A percentile compares a stretch with the other conserved stretches of the same genome.
These are phyloP conservation scores for Merluccius polli DNA, from an alignment of 2,797 vertebrate genomes.

Conservation along the genomic window DNA sequence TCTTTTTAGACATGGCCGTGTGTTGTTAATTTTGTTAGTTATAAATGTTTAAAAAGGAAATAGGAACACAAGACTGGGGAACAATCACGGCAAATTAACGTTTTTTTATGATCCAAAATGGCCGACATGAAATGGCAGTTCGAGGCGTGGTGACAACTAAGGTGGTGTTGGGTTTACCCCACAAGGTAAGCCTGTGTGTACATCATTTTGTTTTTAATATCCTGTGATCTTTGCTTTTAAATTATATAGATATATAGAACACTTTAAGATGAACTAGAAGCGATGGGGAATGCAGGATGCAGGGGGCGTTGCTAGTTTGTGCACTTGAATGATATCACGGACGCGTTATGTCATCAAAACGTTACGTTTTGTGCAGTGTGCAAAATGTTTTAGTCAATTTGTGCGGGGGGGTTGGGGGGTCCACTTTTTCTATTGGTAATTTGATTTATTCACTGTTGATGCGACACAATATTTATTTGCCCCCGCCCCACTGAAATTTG, in stretches of 20 bases:
- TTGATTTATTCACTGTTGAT: background rate
- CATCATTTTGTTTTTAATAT: background rate
- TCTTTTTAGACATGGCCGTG: conserved; percentile 16
- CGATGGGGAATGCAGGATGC: no score
- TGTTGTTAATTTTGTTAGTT: background rate
- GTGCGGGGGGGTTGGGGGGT: background rate
- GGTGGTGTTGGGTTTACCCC: no score
- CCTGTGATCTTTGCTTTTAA: background rate
- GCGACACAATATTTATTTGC: background rate
- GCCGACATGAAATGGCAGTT: background rate
- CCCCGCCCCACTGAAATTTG: background rate
- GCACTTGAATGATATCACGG: background rate
- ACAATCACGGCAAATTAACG: background rate
- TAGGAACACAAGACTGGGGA: background rate
- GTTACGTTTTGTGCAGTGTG: no score
- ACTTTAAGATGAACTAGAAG: background rate
- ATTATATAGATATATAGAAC: background rate
- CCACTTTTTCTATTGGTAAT: background rate
- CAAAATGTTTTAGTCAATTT: background rate
- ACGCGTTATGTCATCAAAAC: background rate
- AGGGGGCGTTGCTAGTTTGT: background rate
- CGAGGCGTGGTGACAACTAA: background rate
- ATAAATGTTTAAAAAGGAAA: background rate
- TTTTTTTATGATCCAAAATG: background rate
- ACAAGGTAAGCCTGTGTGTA: background rate